Base-by-base conservation (phyloP, 2,888 invertebrate genomes). In the Desoria tigrina region DNA sequence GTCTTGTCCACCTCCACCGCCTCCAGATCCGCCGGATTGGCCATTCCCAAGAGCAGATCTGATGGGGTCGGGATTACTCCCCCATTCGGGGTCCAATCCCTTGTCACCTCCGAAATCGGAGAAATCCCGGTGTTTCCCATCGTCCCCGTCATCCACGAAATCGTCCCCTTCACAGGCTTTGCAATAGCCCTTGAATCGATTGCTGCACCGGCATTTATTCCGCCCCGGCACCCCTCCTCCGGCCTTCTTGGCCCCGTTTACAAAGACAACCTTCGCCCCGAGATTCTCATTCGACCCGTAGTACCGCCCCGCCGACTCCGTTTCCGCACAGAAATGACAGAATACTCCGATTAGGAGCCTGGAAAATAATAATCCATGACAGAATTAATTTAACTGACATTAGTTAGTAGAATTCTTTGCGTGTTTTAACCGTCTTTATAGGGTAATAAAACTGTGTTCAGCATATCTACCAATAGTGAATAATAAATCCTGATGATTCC, bases 181-280 rank as follows among this genome's bases (percentile, higher is more conserved):
- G 37, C 69, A 69, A 2, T 18, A 32, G 37, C 69, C 69, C 61
- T 69, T 69, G 53, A 69, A 69, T 37, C 66, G 54, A n/a, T 62
- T 65, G 21, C 58, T 62, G 50, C 69, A 69, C n/a, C 51, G 54
- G 16, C 69, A 69, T 16, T 65, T 68, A 3, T 45, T 58, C 32
- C 42, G n/a, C 24, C 42, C 39, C 9, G 51, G 11, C 14, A 49
- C 57, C 23, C 18, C 6, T 16, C 23, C n/a, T 26, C 59, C 63
- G 18, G 42, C 54, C 11, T 39, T 2, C 27, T 56, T 32, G 14
- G 55, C 59, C 4, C 42, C 53, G 32, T 66, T 69, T 11, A 42
- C 42, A 49, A 55, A 60, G 21, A 55, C 45, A 0, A 61, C 63
- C 23, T 51, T 39, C 24, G 62, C 39, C 50, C 39, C 61, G 26